Evolutionary conservation across 2,113 vertebrate species (phyloP), one percentile per base, ranked within the genome.

Genomic region (Mirounga angustirostris): DNA sequence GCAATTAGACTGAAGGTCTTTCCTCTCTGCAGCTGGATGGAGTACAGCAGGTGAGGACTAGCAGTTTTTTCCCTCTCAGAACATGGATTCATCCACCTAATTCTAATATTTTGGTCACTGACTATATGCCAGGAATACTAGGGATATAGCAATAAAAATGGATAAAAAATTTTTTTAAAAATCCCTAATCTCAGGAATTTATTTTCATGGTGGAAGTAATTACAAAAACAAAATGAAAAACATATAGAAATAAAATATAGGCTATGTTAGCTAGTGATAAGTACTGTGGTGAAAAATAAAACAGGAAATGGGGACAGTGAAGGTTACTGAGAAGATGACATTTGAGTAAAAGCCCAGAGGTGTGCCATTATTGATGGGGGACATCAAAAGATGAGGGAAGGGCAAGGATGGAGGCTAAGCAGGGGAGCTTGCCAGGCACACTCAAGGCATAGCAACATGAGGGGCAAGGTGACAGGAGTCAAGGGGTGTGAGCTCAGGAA

Each of bases 161-260:
- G 13, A 56, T 10, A n/a, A 10, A 54, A 96, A 63, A 12, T 11
- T 22, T 5, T 6, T 13, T 56, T 5, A 56, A 33, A 81, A 30
- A 28, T 5, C 46, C 59, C 61, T 73, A 54, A 56, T 30, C 15
- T 50, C 40, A 78, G 22, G 28, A 63, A 4, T 71, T 96, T 61
- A 56, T n/a, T 84, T 96, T 87, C 76, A 73, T 73, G 67, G 18
- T 36, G 71, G 56, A 79, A 86, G 56, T 79, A 76, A 33, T 90
- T 15, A 61, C 21, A 89, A 43, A 71, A 86, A n/a, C 24, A 71
- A 89, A 52, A 56, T 24, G 16, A 83, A 67, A 67, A 80, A 83
- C 7, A 4, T 36, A 22, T 22, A n/a, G 56, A 59, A 73, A 78
- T 54, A 69, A 85, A 90, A 50, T n/a, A 6, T 2, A 15, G 18